Evolutionary conservation across 2,113 vertebrate genomes (phyloP).

Genomic region (Vombatus ursinus): DNA sequence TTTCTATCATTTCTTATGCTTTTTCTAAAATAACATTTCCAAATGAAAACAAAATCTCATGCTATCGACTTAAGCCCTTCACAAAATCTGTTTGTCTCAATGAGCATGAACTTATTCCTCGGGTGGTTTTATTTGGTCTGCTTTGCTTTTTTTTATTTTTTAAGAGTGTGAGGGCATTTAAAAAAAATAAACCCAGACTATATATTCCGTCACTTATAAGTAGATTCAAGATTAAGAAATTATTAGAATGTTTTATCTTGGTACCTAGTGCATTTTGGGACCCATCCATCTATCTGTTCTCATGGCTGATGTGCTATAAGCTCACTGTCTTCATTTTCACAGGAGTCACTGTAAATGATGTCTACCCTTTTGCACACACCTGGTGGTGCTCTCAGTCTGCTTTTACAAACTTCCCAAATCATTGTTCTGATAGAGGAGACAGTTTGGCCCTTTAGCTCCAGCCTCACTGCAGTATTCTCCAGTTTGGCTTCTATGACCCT

Average conservation of each 20-base stretch:
- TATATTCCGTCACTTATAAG: neutral
- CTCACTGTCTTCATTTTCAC: slow-evolving; percentile 60
- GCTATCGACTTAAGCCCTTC: slow-evolving; percentile 59
- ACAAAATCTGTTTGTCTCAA: slow-evolving; percentile 52
- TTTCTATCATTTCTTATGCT: slow-evolving; percentile 70
- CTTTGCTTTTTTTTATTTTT: neutral
- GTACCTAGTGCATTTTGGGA: slow-evolving; percentile 53
- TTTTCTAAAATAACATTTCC: slow-evolving; percentile 73
- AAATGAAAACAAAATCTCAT: slow-evolving; percentile 72
- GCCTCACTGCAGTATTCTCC: slow-evolving; percentile 43
- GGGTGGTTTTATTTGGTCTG: slow-evolving; percentile 35
- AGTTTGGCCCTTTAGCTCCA: slow-evolving; percentile 49
- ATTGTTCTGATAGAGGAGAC: slow-evolving; percentile 50
- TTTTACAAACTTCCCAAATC: slow-evolving; percentile 60
- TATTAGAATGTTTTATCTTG: slow-evolving; percentile 29
- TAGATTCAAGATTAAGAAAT: neutral
- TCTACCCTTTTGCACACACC: neutral
- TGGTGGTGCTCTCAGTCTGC: slow-evolving; percentile 46
- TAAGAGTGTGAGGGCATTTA: neutral
- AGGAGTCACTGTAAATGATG: slow-evolving; percentile 59
- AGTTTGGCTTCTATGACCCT: slow-evolving; percentile 41
- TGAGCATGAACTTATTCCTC: slow-evolving; percentile 63
- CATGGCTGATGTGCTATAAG: slow-evolving; percentile 44
- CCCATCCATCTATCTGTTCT: slow-evolving; percentile 23
- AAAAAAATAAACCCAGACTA: neutral